Evolutionary conservation across 2,797 vertebrate species (phyloP).

Genomic region (Phrynocephalus vlangalii): DNA sequence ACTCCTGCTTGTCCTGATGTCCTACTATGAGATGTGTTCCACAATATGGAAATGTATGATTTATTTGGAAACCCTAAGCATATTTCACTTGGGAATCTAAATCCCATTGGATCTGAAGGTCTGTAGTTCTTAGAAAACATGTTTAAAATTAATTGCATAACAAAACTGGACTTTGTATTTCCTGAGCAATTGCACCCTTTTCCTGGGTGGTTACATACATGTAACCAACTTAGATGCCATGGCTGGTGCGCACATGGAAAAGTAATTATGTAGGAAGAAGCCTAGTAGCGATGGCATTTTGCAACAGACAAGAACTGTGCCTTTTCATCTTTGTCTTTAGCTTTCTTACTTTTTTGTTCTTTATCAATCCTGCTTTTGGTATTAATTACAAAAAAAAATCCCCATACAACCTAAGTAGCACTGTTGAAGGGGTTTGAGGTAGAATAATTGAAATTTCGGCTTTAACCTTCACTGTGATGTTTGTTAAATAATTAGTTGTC

Average conservation of each 20-base stretch:
- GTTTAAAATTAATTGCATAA: not conserved
- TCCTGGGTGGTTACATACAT: not conserved
- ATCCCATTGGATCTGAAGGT: not conserved
- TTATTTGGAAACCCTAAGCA: not conserved
- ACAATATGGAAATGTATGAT: not conserved
- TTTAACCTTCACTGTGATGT: not conserved
- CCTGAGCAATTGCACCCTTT: not conserved
- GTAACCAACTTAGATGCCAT: not conserved
- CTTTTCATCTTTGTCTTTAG: slow-evolving; percentile 38
- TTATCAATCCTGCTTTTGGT: not conserved
- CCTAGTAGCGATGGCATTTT: slow-evolving; percentile 11
- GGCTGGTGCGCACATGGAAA: not conserved
- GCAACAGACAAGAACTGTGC: slow-evolving; percentile 52
- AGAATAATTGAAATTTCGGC: not conserved
- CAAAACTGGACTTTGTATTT: not conserved
- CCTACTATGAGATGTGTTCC: not conserved
- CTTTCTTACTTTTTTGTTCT: not conserved
- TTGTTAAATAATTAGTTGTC: slow-evolving; percentile 20
- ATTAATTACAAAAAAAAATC: not conserved
- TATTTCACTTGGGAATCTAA: not conserved
- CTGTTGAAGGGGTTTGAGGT: not conserved
- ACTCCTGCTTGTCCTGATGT: too few species aligned
- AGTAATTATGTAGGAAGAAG: not conserved
- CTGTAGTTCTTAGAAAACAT: not conserved
- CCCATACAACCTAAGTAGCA: not conserved